These are phyloP conservation scores for Condylura cristata DNA, from an alignment of 2,113 vertebrate species.

Conservation along the genomic window DNA sequence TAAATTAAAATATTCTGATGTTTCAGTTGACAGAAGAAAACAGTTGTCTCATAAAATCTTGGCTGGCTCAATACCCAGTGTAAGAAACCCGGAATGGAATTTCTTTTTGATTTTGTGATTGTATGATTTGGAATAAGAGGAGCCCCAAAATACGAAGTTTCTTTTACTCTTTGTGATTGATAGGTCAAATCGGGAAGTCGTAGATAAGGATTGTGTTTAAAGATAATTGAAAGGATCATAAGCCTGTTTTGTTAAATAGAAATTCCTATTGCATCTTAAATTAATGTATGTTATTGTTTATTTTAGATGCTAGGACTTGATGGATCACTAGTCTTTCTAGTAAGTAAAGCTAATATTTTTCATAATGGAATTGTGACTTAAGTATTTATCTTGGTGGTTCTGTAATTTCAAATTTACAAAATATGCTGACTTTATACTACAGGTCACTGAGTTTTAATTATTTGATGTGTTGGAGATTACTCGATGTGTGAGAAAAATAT, in stretches of 20 bases:
- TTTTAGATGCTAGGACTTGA: slow-evolving; percentile 97
- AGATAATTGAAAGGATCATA: background rate
- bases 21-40: background rate
- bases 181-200: background rate
- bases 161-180: background rate
- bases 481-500: background rate
- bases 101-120: background rate
- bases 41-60: background rate
- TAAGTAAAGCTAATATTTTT: slow-evolving; percentile 82
- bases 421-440: background rate
- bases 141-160: background rate
- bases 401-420: background rate
- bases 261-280: background rate
- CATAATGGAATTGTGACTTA: slow-evolving; percentile 32
- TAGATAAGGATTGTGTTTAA: background rate
- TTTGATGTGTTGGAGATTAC: background rate
- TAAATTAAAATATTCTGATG: slow-evolving; percentile 1
- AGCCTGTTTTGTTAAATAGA: background rate
- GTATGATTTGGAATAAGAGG: background rate
- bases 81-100: background rate
- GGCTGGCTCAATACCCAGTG: background rate
- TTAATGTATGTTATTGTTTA: slow-evolving; percentile 35
- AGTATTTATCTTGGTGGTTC: background rate
- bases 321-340: slow-evolving; percentile 96
- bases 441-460: slow-evolving; percentile 49